Evolutionary conservation across 2,113 vertebrate species (phyloP).

Genomic region (Cyphomyrus discorhynchus): DNA sequence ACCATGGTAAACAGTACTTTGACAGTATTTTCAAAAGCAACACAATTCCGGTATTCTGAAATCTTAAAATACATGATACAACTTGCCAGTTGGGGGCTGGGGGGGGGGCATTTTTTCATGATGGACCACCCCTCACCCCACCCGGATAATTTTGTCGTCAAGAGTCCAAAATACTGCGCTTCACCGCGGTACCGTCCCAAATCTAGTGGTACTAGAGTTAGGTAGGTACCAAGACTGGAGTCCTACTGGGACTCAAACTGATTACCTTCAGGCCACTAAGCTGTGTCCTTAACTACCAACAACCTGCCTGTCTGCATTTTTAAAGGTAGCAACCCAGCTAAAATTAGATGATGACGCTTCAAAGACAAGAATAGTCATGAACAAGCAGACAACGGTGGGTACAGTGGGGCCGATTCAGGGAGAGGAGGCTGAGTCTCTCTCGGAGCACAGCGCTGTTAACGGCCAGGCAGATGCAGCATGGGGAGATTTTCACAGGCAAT

Average conservation of each 20-base stretch:
- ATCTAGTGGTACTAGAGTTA: neutral
- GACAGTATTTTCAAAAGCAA: neutral
- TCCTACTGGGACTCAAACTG: neutral
- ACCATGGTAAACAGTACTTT: neutral
- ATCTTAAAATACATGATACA: neutral
- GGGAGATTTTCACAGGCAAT: slow-evolving; percentile 39
- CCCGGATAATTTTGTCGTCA: neutral
- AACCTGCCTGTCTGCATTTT: neutral
- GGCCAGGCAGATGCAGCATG: slow-evolving; percentile 33
- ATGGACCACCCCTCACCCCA: neutral
- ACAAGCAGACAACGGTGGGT: neutral
- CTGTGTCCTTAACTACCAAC: neutral
- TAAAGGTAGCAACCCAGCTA: slow-evolving; percentile 3
- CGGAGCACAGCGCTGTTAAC: slow-evolving; percentile 34
- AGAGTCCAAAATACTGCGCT: neutral
- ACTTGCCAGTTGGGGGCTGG: neutral
- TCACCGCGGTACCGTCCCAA: neutral
- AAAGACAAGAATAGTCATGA: slow-evolving; percentile 6
- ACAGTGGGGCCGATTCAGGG: neutral
- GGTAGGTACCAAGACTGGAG: neutral
- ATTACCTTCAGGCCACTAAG: neutral
- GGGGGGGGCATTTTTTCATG: neutral
- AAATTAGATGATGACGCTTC: neutral
- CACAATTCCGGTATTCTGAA: neutral
- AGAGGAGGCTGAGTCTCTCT: slow-evolving; percentile 7